These are phyloP conservation scores for Brachypteracias leptosomus DNA, from an alignment of 2,113 vertebrate genomes.

Conservation along the genomic window DNA sequence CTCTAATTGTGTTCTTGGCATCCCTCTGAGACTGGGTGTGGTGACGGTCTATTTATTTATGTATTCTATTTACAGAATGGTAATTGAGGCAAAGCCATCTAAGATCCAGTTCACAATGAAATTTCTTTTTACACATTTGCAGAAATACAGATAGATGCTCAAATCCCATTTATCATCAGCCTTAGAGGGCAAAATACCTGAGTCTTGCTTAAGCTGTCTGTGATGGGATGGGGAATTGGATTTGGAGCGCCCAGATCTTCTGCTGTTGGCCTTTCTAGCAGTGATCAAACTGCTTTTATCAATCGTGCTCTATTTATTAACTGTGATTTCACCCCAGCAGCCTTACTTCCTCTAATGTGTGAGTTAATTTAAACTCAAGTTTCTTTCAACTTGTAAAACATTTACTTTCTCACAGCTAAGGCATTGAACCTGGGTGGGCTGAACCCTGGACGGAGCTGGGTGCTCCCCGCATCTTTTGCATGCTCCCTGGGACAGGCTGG, in stretches of 20 bases:
- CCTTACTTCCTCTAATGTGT: background rate
- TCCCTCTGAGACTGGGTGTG: background rate
- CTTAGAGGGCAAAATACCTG: background rate
- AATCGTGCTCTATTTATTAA: background rate
- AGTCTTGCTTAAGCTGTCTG: background rate
- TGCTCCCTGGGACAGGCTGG: background rate
- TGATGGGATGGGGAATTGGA: background rate
- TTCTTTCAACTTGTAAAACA: background rate
- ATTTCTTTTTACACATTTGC: background rate
- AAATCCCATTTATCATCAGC: background rate
- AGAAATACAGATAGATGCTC: background rate
- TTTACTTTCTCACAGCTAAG: background rate
- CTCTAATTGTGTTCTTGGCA: background rate
- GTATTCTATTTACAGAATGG: background rate
- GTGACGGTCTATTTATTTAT: no score
- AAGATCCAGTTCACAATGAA: background rate
- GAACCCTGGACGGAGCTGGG: background rate
- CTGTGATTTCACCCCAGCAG: background rate
- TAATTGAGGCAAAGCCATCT: background rate
- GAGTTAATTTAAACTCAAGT: background rate
- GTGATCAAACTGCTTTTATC: background rate
- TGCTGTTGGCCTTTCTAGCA: background rate
- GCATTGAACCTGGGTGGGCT: background rate
- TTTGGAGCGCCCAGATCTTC: background rate
- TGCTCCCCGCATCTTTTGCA: background rate